Base-by-base conservation (phyloP, 2,113 vertebrate genomes). In the Rhynchomys soricoides region DNA sequence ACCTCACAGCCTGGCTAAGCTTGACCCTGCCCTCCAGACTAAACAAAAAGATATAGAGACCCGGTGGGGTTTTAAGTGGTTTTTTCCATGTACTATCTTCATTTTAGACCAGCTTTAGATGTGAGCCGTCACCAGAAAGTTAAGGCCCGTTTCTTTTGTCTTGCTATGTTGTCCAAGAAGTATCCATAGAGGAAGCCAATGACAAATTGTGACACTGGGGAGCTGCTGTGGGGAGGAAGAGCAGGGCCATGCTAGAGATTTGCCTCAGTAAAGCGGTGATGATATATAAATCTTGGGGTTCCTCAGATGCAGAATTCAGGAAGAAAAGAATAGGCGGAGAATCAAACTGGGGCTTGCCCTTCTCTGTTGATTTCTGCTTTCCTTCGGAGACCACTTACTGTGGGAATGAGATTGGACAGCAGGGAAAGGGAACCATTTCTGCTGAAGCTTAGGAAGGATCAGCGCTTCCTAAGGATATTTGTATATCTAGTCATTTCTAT, bases 331-430 rank as follows among this genome's bases (percentile, higher is more conserved):
- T 26, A 90, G 13, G 59, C 24, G 37, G 83, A 59, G 50, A 73
- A 68, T 87, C 73, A 77, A 94, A 81, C 59, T 95, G 88, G 29
- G 37, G n/a, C 75, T 93, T 68, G 90, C n/a, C 43, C 75, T 89
- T 1, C 91, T 64, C 86, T 78, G 13, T 75, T 26, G 31, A 96
- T 95, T 78, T 82, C 81, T 94, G 62, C 45, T 79, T 90, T 78
- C 90, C 86, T 91, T 92, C 55, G 45, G 87, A 95, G 70, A 75
- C 94, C 96, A 40, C 59, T 93, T 89, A 94, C 83, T 91, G 34
- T 93, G 89, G 91, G 66, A 95, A 86, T 26, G 82, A 71, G 93
- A 95, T 5, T 97, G 92, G 97, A 91, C 94, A 96, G 68, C 97
- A 93, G 59, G 29, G 78, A 94, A 50, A 55, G 26, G 52, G 40